Base-by-base conservation (phyloP, 1,140 invertebrate species). In the Dendrolimus kikuchii region DNA sequence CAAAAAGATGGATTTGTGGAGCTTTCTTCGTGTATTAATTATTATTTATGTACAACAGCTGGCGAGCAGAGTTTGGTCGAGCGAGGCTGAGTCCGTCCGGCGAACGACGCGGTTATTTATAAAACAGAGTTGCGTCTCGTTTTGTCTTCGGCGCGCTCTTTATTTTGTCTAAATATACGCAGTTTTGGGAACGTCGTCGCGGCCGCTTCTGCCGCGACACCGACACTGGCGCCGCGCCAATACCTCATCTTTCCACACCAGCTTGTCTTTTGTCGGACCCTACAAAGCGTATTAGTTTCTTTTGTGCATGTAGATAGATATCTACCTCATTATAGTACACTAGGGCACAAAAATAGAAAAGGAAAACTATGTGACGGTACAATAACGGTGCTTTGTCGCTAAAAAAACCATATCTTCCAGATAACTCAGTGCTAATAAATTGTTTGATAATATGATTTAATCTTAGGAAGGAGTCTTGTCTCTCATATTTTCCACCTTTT, bases 101-200 rank as follows among this genome's bases (percentile, higher is more conserved):
- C 75, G 79, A 81, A 77, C 82, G 80, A 82, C 78, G 74, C 51
- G 74, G 78, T 77, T 86, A 86, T 86, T 86, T 86, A 83, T 86
- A 86, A 83, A 86, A 81, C 82, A 80, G 82, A 82, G 70, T 83
- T 75, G 80, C 74, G 77, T 86, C 82, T 83, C 82, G 79, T 84
- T 86, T 84, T 86, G 82, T 86, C 81, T 82, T 84, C 77, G 74
- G 77, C 71, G 71, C 74, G 71, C 81, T 86, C 82, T 86, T 86
- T 84, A 86, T 86, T 86, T 86, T 84, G 81, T 86, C 81, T 84
- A 86, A 86, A 86, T 86, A 86, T 86, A 86, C 81, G 79, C 79
- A 82, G 79, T 84, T 86, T 86, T 82, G 82, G 82, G 79, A 84
- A 81, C 82, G 74, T 79, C 73, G 74, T 66, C 77, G 71, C 62